Evolutionary conservation across 2,113 vertebrate genomes (phyloP), one percentile per base, ranked within the genome.

Genomic region (Balaenoptera acutorostrata): DNA sequence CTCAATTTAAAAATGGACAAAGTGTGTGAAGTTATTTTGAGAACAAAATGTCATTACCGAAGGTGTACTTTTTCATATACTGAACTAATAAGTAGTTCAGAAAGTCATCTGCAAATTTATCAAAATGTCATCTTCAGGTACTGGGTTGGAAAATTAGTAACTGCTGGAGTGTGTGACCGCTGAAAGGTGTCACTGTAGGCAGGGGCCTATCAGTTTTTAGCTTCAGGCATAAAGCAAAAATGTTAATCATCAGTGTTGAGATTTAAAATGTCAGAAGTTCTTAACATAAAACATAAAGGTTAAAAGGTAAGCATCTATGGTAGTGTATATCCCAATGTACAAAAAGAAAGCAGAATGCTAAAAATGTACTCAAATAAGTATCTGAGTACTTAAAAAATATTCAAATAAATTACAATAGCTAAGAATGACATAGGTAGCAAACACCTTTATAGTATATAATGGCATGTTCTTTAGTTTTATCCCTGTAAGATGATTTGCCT

Each of bases 141-240:
- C 92, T 98, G 98, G 97, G 96, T 98, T 98, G 97, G 98, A 98
- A 98, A 99, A 99, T 98, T 97, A 98, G 98, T 98, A 98, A 98
- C 95, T 97, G 94, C 92, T 98, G 96, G 96, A 98, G 97, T 98
- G 97, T 98, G 95, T 96, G 97, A 97, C 96, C 98, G 75, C 97
- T 98, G 98, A 98, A 98, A 98, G 84, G 97, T 98, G 97, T 98
- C 95, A 92, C 95, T 69, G 52, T 75, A 88, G 97, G 91, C 89
- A 96, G 94, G 93, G 91, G 75, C 46, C 95, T 98, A 98, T 98
- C 18, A 82, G 97, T 86, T 98, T 98, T 98, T 97, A 97, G 97
- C 98, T 98, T 55, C 97, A 97, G 97, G 98, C 93, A 97, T 97
- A 97, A 98, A 98, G 96, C 96, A 98, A 98, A 98, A 95, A 98